A percentile compares a stretch with the other conserved stretches of the same genome.
Conservation (phyloP, 30 jellyfish, hydroid and myxozoan species). For the Cassiopea xamachana region DNA sequence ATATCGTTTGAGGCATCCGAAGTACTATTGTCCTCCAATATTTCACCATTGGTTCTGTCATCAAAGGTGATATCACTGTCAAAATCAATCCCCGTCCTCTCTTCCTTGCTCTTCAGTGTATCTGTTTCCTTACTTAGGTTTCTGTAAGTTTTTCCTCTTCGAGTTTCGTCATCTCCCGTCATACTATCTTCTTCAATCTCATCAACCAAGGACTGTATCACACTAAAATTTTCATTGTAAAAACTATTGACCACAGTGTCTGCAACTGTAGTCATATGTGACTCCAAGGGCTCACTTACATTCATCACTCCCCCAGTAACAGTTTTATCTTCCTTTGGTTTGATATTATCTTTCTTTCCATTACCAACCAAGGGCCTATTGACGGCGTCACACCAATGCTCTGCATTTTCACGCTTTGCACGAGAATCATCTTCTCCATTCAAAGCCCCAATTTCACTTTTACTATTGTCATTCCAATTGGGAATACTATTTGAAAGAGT, state of each 20-base stretch:
- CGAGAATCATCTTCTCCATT: background rate
- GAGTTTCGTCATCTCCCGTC: background rate
- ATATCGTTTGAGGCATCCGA: conserved; percentile 31
- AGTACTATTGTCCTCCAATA: background rate
- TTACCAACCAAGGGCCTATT: background rate
- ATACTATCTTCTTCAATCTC: background rate
- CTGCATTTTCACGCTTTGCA: background rate
- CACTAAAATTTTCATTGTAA: background rate
- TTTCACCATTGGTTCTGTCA: background rate
- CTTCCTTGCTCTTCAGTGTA: background rate
- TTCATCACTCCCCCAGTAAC: background rate
- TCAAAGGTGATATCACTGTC: background rate
- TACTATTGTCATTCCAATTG: background rate
- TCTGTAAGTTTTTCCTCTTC: background rate
- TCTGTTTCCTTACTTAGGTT: background rate
- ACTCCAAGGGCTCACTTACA: background rate
- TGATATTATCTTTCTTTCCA: background rate
- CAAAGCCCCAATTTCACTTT: background rate
- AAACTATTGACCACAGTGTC: background rate
- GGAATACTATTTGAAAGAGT: background rate
- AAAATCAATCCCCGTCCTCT: background rate
- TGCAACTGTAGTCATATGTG: background rate
- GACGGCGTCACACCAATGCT: background rate
- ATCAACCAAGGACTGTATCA: background rate
- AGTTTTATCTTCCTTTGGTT: background rate